phyloP scores from a whole-genome alignment of 2,113 vertebrate species.

The Eira barbara region DNA sequence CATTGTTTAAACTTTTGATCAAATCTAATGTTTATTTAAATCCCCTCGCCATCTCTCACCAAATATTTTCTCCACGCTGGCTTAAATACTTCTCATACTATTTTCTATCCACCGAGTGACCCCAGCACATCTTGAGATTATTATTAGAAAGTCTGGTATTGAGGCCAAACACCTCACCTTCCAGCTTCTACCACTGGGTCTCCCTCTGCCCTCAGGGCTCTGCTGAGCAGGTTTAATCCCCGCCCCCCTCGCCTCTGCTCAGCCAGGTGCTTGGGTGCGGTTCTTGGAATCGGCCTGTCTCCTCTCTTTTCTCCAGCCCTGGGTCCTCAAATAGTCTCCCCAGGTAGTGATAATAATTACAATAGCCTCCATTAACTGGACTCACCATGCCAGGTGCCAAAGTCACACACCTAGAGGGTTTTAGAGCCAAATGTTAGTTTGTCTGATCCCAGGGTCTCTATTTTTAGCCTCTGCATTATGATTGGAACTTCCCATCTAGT shows the following conservation, averaged over 20 bases:
- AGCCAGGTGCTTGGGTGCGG: not conserved
- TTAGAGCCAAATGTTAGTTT: not conserved
- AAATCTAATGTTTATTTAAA: not conserved
- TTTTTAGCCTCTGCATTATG: not conserved
- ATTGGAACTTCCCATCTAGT: not conserved
- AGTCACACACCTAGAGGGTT: not conserved
- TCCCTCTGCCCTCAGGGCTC: not conserved
- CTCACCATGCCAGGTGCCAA: not conserved
- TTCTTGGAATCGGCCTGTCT: not conserved
- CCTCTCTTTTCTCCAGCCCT: not conserved
- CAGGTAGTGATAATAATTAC: not conserved
- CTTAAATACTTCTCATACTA: not conserved
- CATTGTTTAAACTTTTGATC: not conserved
- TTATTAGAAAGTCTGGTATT: conserved; percentile 3
- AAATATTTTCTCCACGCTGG: not conserved
- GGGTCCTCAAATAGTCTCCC: not conserved
- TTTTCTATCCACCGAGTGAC: not conserved
- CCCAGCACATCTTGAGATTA: not conserved
- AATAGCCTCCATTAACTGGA: not conserved
- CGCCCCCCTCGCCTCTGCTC: not conserved
- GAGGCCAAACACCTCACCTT: not conserved
- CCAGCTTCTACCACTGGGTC: not conserved
- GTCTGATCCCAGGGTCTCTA: not conserved
- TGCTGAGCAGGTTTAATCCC: not conserved
- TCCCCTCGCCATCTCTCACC: not conserved